Conservation (phyloP, 2,797 vertebrate species). For the Channallabes apus region DNA sequence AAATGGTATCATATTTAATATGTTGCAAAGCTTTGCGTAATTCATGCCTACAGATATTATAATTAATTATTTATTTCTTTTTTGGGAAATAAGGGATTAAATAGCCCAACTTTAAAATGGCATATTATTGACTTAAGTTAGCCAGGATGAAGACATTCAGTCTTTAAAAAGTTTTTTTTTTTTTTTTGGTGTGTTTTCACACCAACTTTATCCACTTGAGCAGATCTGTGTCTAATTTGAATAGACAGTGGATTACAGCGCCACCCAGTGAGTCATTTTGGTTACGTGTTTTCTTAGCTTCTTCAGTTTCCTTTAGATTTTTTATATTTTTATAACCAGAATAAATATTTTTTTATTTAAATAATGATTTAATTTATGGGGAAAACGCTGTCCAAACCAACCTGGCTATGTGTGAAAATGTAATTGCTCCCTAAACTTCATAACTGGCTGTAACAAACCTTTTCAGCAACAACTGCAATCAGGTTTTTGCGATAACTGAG, state of each 20-base stretch:
- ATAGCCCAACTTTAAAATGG: not conserved
- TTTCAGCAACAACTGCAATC: no score
- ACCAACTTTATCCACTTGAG: not conserved
- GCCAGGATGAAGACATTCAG: no score
- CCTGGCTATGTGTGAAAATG: no score
- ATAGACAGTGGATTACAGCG: slow-evolving; percentile 22
- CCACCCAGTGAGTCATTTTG: slow-evolving; percentile 12
- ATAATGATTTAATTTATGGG: no score
- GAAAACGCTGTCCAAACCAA: no score
- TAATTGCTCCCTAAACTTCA: no score
- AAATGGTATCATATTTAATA: not conserved
- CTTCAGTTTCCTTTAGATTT: not conserved
- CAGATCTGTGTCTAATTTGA: not conserved
- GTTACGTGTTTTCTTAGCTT: not conserved
- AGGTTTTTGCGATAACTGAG: no score
- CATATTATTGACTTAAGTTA: not conserved
- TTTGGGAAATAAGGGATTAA: not conserved
- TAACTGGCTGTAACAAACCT: no score
- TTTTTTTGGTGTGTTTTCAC: not conserved
- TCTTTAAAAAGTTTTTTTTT: not conserved
- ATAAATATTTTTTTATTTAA: no score
- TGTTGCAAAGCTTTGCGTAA: slow-evolving; percentile 4
- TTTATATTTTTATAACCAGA: no score
- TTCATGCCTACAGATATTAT: not conserved
- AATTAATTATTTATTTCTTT: slow-evolving; percentile 9